A percentile compares a stretch with the other conserved stretches of the same genome.
These are phyloP conservation scores for Tapirus terrestris DNA, from an alignment of 2,113 vertebrate genomes.

Conservation along the genomic window DNA sequence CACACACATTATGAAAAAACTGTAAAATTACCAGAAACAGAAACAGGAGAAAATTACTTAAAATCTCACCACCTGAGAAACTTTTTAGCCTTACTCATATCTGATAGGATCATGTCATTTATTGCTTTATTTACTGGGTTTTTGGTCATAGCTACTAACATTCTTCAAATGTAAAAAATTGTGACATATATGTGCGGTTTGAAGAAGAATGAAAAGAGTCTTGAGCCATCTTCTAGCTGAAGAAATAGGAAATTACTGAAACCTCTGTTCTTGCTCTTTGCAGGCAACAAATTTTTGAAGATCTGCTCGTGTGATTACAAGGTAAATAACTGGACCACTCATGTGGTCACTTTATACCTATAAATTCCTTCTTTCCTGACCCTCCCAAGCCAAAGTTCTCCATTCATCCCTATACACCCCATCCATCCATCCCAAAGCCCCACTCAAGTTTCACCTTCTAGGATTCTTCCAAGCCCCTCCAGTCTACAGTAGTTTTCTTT, in stretches of 20 bases:
- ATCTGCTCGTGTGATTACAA: not conserved
- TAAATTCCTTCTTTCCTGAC: not conserved
- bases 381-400: not conserved
- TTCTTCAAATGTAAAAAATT: not conserved
- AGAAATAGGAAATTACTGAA: not conserved
- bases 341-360: not conserved
- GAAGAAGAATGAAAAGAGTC: not conserved
- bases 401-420: not conserved
- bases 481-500: not conserved
- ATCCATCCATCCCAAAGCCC: not conserved
- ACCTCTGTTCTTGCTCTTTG: not conserved
- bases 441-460: not conserved
- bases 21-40: not conserved
- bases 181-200: not conserved
- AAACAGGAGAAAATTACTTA: slow-evolving; percentile 14
- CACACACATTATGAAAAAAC: not conserved
- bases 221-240: not conserved
- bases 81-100: not conserved
- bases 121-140: not conserved
- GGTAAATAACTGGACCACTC: not conserved
- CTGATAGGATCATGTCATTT: not conserved
- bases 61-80: not conserved
- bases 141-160: not conserved
- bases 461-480: not conserved
- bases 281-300: not conserved